phyloP scores from a whole-genome alignment of 2,797 vertebrate species.

The Nannoperca australis region DNA sequence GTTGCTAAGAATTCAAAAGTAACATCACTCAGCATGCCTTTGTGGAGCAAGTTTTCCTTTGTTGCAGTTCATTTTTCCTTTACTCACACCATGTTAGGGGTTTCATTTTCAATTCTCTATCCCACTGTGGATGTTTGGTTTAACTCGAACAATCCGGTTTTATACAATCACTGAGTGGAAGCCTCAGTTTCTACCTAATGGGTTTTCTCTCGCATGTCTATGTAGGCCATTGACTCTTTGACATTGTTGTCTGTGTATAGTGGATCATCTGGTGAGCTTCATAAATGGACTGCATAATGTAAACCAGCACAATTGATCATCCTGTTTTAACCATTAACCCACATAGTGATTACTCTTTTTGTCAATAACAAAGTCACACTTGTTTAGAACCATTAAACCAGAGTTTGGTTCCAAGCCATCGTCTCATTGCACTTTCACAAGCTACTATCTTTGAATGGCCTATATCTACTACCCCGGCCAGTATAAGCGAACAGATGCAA shows the following conservation, averaged over 20 bases:
- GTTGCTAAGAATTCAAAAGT: constrained; percentile 59
- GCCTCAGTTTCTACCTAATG: constrained; percentile 28
- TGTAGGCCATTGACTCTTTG: constrained; percentile 59
- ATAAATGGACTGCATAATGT: constrained; percentile 40
- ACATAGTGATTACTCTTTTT: constrained; percentile 54
- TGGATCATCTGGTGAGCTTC: constrained; percentile 28
- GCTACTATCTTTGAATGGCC: constrained; percentile 2
- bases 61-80: constrained; percentile 9
- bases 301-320: constrained; percentile 69
- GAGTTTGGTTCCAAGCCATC: constrained; percentile 43
- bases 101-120: constrained; percentile 21
- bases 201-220: constrained; percentile 22
- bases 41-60: constrained; percentile 31
- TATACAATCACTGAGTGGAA: constrained; percentile 23
- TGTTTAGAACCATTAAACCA: constrained; percentile 45
- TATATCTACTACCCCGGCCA: constrained; percentile 1
- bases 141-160: constrained; percentile 19
- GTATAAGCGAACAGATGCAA: background rate
- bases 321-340: constrained; percentile 70
- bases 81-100: background rate
- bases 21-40: constrained; percentile 30
- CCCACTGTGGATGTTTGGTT: constrained; percentile 15
- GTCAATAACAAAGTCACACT: constrained; percentile 51
- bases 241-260: constrained; percentile 30
- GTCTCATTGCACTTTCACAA: constrained; percentile 14